These are phyloP conservation scores for Elgonia sp. DNA, from an alignment of 2,888 invertebrate genomes.

Conservation along the genomic window DNA sequence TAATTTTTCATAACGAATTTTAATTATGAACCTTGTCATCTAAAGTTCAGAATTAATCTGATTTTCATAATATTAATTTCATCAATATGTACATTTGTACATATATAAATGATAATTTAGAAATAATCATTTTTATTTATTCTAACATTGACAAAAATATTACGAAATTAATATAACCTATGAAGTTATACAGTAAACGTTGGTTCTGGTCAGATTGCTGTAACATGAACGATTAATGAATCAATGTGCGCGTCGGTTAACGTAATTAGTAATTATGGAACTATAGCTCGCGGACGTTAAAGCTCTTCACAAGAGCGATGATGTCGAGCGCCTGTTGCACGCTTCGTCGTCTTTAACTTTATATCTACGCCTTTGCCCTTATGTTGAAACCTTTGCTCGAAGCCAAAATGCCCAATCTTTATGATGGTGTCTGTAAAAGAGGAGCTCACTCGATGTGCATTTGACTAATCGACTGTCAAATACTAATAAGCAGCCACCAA, in stretches of 20 bases:
- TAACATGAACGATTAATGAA: conserved; percentile 78
- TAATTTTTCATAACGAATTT: too few relatives aligned
- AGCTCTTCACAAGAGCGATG: conserved; percentile 83
- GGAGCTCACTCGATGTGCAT: conserved; percentile 81
- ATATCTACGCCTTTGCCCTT: conserved; percentile 72
- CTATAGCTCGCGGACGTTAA: conserved; percentile 71
- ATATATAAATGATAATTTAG: too few relatives aligned
- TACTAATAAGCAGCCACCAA: conserved; percentile 85
- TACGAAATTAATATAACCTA: conserved; percentile 12
- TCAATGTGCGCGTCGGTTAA: conserved; percentile 81
- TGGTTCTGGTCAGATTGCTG: conserved; percentile 56
- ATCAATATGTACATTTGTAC: too few relatives aligned
- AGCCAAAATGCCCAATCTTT: conserved; percentile 68
- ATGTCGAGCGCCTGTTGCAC: conserved; percentile 84
- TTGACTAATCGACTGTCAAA: conserved; percentile 85
- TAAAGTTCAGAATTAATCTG: too few relatives aligned
- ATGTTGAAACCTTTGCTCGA: conserved; percentile 68
- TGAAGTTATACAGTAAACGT: conserved; percentile 43
- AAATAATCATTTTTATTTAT: too few relatives aligned
- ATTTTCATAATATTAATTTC: too few relatives aligned
- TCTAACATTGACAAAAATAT: not conserved
- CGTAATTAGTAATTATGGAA: conserved; percentile 83
- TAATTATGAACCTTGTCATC: too few relatives aligned
- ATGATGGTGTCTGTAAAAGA: conserved; percentile 78
- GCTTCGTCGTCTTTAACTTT: conserved; percentile 74